A percentile compares a stretch with the other conserved stretches of the same genome.
Conservation (phyloP, 2,888 invertebrate genomes). For the Ephialtes manifestator region DNA sequence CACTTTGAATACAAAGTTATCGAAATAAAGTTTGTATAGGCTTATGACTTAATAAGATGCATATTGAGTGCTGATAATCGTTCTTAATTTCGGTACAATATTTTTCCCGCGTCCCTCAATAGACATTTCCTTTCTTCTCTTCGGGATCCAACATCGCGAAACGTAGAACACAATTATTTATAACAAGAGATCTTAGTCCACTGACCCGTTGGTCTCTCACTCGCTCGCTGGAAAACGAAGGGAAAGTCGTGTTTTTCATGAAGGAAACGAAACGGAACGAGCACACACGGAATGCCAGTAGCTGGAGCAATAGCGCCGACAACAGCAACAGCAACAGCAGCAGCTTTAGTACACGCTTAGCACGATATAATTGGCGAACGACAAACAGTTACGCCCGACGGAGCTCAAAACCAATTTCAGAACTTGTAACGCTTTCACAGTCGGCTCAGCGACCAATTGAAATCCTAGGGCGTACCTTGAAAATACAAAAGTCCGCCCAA, state of each 20-base stretch:
- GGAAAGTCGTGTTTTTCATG: conserved; percentile 68
- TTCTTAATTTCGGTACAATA: not conserved
- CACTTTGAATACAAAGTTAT: not conserved
- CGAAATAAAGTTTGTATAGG: not conserved
- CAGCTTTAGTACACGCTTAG: conserved; percentile 55
- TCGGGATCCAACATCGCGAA: conserved; percentile 22
- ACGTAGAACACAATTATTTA: conserved; percentile 51
- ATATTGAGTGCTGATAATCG: not conserved
- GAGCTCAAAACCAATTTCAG: conserved; percentile 61
- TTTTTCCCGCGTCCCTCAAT: conserved; percentile 15
- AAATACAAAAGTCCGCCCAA: not conserved
- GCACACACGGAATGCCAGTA: conserved; percentile 45
- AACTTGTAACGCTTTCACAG: conserved; percentile 66
- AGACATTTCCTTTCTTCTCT: conserved; percentile 43
- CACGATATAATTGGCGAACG: conserved; percentile 68
- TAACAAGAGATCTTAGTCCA: conserved; percentile 32
- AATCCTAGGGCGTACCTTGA: not conserved
- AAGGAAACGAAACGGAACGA: conserved; percentile 70
- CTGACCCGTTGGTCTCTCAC: conserved; percentile 43
- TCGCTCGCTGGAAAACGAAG: conserved; percentile 63
- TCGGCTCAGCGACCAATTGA: conserved; percentile 9
- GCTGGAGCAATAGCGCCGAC: conserved; percentile 26
- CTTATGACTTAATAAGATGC: not conserved
- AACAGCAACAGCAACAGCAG: conserved; percentile 37
- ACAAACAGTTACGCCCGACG: conserved; percentile 69